These are phyloP conservation scores for Eilema caniola DNA, from an alignment of 2,888 invertebrate genomes.

Conservation along the genomic window DNA sequence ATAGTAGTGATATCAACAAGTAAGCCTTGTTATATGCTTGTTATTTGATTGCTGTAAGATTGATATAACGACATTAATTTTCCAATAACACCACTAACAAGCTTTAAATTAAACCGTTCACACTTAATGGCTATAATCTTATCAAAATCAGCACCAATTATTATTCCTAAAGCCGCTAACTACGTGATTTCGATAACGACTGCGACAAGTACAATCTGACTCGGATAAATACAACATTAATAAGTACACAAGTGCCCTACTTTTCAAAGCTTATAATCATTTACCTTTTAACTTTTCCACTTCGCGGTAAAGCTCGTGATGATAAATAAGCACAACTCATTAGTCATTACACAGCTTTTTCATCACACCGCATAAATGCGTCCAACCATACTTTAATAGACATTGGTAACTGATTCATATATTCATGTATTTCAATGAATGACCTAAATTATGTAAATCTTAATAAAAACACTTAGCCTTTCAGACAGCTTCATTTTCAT, in stretches of 20 bases:
- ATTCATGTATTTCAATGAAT: slow-evolving; percentile 8
- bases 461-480: slow-evolving; percentile 48
- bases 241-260: slow-evolving; percentile 15
- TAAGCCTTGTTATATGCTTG: too few relatives aligned
- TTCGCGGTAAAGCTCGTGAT: neutral
- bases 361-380: too few relatives aligned
- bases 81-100: slow-evolving; percentile 33
- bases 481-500: slow-evolving; percentile 47
- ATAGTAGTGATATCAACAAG: neutral
- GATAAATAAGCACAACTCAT: too few relatives aligned
- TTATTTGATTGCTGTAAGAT: slow-evolving; percentile 6
- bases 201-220: slow-evolving; percentile 28
- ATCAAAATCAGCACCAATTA: slow-evolving; percentile 45
- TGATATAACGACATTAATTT: slow-evolving; percentile 26
- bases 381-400: too few relatives aligned
- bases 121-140: slow-evolving; percentile 42
- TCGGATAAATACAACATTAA: slow-evolving; percentile 18
- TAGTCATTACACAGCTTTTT: too few relatives aligned
- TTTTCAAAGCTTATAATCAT: slow-evolving; percentile 14
- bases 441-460: slow-evolving; percentile 35
- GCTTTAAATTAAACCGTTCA: slow-evolving; percentile 45
- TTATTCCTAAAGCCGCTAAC: slow-evolving; percentile 31
- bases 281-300: slow-evolving; percentile 12
- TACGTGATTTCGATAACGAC: slow-evolving; percentile 32
- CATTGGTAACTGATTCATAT: neutral